Evolutionary conservation across 2,888 invertebrate species (phyloP).

Genomic region (Heliconius hortense): DNA sequence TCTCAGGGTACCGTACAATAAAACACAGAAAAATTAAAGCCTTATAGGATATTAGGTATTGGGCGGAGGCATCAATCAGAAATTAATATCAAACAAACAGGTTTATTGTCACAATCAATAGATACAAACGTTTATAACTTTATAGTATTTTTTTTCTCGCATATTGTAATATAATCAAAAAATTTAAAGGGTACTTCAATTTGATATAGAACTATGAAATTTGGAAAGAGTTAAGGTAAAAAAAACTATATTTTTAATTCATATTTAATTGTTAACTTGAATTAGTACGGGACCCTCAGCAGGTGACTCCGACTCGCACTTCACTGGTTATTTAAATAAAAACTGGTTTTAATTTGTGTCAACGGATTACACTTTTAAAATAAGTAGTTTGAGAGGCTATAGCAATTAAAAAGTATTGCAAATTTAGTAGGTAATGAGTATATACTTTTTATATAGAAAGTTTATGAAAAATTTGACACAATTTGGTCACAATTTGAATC

Average conservation of each 20-base stretch:
- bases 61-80: too few relatives aligned
- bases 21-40: too few relatives aligned
- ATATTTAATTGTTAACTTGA: not conserved
- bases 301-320: not conserved
- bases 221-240: too few relatives aligned
- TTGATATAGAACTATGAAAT: too few relatives aligned
- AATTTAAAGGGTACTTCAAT: too few relatives aligned
- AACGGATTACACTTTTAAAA: not conserved
- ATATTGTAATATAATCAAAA: too few relatives aligned
- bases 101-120: too few relatives aligned
- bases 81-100: too few relatives aligned
- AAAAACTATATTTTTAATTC: too few relatives aligned
- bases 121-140: too few relatives aligned
- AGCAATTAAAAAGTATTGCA: not conserved
- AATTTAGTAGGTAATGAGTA: not conserved
- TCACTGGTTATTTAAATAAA: not conserved
- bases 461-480: not conserved
- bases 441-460: not conserved
- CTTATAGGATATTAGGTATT: too few relatives aligned
- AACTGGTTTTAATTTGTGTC: slow-evolving; percentile 11
- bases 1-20: not conserved
- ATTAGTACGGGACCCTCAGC: not conserved
- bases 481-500: not conserved
- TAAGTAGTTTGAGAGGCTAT: not conserved
- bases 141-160: too few relatives aligned